Base-by-base conservation (phyloP, 2,797 vertebrate genomes). In the Sebastiscus tertius region DNA sequence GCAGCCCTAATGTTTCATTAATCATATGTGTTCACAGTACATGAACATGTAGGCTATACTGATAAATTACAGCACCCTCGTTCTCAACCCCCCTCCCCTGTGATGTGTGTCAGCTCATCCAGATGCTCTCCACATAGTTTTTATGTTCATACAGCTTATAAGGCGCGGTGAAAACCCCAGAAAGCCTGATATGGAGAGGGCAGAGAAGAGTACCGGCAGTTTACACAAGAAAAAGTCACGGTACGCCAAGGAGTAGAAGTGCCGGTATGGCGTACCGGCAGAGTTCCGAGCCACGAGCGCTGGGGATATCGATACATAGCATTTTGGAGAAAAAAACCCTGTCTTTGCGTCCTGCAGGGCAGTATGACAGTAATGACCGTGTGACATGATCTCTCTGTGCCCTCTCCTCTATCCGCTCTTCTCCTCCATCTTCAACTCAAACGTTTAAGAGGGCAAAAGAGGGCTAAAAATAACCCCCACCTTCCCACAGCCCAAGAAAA, bases 401-500 rank as follows among this genome's bases (percentile, higher is more conserved):
- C 39, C 77, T 61, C 49, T 55, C 59, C 58, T 71, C 42, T 34
- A 52, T 71, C 60, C 69, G 54, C 26, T 55, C 62, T 20, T 59
- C 61, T 42, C 27, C 79, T 84, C 60, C 52, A 72, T 82, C 74
- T 82, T 77, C 75, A 74, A 34, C 72, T 83, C 36, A 6, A 83
- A 64, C 10, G 42, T 89, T 89, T 77, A 87, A 90, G 79, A 84
- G 79, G 87, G 80, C 81, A 87, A 68, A 64, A 67, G 63, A 2
- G n/a, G 52, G 80, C 88, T 93, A 93, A 91, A 93, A 93, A 93
- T 94, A 94, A 69, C 77, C 81, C 66, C 74, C 85, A 88, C 88
- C 84, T 88, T 86, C 76, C 72, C 24, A 80, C 86, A 92, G 89
- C 87, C 84, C 64, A 75, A 79, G 87, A 83, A 89, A 89, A 87